Evolutionary conservation across 2,888 invertebrate genomes (phyloP).

Genomic region (Tuta absoluta): DNA sequence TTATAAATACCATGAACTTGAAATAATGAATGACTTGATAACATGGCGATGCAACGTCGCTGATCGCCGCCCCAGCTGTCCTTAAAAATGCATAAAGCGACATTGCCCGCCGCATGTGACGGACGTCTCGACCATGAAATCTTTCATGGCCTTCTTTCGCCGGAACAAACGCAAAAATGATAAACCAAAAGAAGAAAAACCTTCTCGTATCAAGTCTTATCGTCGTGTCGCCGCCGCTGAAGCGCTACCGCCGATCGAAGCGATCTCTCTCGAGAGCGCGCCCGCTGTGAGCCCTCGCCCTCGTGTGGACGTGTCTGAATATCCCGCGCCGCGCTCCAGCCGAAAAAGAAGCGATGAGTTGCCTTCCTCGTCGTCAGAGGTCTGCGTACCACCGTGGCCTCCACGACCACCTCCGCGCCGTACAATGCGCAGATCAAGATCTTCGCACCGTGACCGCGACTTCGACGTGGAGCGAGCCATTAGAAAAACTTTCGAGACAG

Average conservation of each 20-base stretch:
- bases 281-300: background rate
- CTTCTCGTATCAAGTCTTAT: background rate
- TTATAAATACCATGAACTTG: background rate
- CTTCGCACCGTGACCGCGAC: too few relatives aligned
- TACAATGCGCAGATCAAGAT: too few relatives aligned
- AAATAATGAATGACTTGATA: background rate
- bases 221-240: background rate
- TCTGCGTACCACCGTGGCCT: background rate
- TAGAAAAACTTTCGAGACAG: background rate
- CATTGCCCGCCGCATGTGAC: background rate
- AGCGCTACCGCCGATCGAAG: background rate
- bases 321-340: too few relatives aligned
- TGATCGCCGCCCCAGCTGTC: background rate
- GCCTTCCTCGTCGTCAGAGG: background rate
- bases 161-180: conserved; percentile 1
- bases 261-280: background rate
- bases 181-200: background rate
- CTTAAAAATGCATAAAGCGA: conserved; percentile 6
- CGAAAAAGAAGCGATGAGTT: too few relatives aligned
- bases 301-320: background rate
- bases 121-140: conserved; percentile 4
- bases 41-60: background rate
- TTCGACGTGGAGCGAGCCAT: background rate
- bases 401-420: too few relatives aligned
- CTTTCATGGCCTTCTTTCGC: background rate